Percentiles rank a stretch among this genome's conserved stretches.
phyloP scores from a whole-genome alignment of 2,113 vertebrate species.

The Dipodomys merriami region DNA sequence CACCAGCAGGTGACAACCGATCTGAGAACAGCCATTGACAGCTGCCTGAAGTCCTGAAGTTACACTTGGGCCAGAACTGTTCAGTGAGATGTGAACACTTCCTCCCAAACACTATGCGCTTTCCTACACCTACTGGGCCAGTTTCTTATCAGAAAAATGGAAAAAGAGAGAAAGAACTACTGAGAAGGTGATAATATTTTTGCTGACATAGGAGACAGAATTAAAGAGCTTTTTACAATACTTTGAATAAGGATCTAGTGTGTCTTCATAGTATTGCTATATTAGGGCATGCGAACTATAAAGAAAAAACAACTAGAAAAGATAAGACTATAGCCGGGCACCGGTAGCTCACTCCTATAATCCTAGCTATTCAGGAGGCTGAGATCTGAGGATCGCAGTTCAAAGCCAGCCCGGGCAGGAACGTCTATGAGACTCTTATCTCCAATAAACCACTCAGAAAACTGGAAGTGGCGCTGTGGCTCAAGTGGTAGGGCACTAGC shows the following conservation, averaged over 20 bases:
- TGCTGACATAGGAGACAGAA: neutral
- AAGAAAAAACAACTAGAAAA: neutral
- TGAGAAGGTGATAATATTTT: constrained; percentile 20
- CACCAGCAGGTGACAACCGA: neutral
- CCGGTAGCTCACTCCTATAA: too few relatives aligned
- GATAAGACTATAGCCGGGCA: neutral
- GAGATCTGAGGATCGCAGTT: too few relatives aligned
- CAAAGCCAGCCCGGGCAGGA: too few relatives aligned
- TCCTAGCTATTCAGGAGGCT: too few relatives aligned
- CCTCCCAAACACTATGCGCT: neutral
- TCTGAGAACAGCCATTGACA: constrained; percentile 17
- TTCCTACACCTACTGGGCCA: neutral
- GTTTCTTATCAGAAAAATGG: neutral
- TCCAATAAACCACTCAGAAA: too few relatives aligned
- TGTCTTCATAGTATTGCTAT: neutral
- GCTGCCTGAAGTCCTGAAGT: constrained; percentile 19
- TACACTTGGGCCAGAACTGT: neutral
- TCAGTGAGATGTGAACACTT: neutral
- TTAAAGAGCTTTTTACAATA: neutral
- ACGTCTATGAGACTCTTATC: too few relatives aligned
- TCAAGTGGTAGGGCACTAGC: too few relatives aligned
- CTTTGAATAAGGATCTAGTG: neutral
- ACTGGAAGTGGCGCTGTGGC: too few relatives aligned
- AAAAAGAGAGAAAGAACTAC: neutral
- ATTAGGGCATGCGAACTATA: neutral